A percentile compares a stretch with the other conserved stretches of the same genome.
phyloP scores from a whole-genome alignment of 2,113 vertebrate species.

The Myotis yumanensis region DNA sequence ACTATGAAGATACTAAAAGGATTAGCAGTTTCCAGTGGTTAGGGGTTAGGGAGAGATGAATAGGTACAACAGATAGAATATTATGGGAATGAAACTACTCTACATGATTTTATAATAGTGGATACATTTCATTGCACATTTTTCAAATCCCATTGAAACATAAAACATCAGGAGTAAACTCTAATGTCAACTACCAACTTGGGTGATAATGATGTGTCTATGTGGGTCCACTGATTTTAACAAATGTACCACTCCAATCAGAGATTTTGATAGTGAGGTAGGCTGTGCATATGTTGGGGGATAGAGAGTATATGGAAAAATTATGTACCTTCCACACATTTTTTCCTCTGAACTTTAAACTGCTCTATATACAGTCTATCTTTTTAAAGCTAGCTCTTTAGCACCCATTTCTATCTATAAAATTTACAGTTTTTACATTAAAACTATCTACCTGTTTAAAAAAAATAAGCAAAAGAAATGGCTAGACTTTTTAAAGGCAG shows the following conservation, averaged over 20 bases:
- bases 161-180: not conserved
- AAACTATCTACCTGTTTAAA: not conserved
- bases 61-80: not conserved
- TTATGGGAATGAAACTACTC: not conserved
- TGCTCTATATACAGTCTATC: not conserved
- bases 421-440: conserved; percentile 30
- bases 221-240: not conserved
- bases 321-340: not conserved
- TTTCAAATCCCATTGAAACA: not conserved
- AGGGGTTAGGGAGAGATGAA: not conserved
- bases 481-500: not conserved
- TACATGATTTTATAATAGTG: not conserved
- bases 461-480: conserved; percentile 31
- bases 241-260: not conserved
- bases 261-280: not conserved
- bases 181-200: not conserved
- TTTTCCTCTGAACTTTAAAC: not conserved
- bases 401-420: not conserved
- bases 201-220: not conserved
- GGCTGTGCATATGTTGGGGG: fast-evolving
- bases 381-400: not conserved
- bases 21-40: not conserved
- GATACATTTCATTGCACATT: not conserved
- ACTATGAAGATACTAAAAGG: not conserved
- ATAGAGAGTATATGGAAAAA: not conserved